Evolutionary conservation across 2,797 vertebrate genomes (phyloP).

Genomic region (Pitangus sulphuratus): DNA sequence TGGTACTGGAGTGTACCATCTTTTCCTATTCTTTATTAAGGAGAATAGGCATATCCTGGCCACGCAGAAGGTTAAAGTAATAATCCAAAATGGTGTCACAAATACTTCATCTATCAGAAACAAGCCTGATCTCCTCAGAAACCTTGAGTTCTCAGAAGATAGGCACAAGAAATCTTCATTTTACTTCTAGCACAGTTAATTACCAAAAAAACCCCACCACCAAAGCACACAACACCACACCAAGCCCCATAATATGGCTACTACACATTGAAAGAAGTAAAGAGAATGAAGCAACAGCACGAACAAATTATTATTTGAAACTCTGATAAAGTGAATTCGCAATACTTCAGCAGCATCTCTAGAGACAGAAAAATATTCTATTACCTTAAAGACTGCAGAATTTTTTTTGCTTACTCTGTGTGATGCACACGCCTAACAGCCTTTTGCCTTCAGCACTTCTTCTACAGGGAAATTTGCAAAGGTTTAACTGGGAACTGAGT

Average conservation of each 20-base stretch:
- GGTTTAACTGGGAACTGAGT: not conserved
- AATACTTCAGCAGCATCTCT: not conserved
- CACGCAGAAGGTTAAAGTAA: not conserved
- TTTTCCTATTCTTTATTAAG: not conserved
- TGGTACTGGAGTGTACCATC: not conserved
- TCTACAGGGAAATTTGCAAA: not conserved
- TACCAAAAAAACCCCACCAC: fast-evolving
- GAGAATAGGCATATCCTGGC: not conserved
- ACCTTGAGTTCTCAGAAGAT: not conserved
- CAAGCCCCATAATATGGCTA: fast-evolving
- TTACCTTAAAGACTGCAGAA: not conserved
- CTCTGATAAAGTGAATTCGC: not conserved
- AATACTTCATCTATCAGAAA: not conserved
- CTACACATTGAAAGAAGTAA: not conserved
- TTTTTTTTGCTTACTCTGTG: not conserved
- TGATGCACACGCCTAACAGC: not conserved
- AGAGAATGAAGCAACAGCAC: not conserved
- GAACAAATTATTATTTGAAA: not conserved
- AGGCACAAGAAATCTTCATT: not conserved
- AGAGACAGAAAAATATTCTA: not conserved
- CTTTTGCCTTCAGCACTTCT: not conserved
- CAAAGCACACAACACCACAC: not conserved
- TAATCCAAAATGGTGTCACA: not conserved
- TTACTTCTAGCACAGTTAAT: not conserved
- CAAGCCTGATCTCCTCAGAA: not conserved